phyloP scores from a whole-genome alignment of 2,113 vertebrate genomes.

The Tychaedon coryphoeus region DNA sequence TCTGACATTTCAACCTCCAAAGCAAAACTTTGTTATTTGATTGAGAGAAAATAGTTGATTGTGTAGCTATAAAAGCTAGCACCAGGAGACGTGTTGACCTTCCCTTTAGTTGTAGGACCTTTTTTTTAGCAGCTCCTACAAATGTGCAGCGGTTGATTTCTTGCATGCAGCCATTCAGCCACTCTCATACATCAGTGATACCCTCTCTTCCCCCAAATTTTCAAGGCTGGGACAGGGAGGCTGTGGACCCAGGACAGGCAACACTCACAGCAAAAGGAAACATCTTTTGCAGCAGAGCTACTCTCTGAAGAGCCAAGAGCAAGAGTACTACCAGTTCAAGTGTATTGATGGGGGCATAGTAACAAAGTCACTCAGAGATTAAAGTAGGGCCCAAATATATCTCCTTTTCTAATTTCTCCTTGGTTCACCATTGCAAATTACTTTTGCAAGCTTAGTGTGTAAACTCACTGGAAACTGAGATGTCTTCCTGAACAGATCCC shows the following conservation, averaged over 20 bases:
- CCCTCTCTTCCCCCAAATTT: accelerated
- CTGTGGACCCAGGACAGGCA: background rate
- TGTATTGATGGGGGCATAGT: background rate
- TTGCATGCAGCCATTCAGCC: background rate
- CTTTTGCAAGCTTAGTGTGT: background rate
- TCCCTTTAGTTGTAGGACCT: background rate
- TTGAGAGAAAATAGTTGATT: background rate
- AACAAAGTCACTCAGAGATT: background rate
- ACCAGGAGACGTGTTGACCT: background rate
- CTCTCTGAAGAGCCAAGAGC: background rate
- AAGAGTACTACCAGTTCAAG: background rate
- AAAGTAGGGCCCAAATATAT: background rate
- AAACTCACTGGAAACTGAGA: background rate
- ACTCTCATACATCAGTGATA: background rate
- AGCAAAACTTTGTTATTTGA: background rate
- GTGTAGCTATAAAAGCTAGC: background rate
- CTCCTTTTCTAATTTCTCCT: background rate
- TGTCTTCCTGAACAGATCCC: background rate
- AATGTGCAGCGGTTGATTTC: background rate
- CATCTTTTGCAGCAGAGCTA: background rate
- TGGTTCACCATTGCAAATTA: background rate
- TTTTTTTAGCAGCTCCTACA: background rate
- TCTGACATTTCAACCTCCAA: background rate
- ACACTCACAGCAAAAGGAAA: background rate
- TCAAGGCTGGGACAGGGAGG: background rate